Evolutionary conservation across 2,797 vertebrate genomes (phyloP), one percentile per base, ranked within the genome.

Genomic region (Oreonectes daqikongensis): DNA sequence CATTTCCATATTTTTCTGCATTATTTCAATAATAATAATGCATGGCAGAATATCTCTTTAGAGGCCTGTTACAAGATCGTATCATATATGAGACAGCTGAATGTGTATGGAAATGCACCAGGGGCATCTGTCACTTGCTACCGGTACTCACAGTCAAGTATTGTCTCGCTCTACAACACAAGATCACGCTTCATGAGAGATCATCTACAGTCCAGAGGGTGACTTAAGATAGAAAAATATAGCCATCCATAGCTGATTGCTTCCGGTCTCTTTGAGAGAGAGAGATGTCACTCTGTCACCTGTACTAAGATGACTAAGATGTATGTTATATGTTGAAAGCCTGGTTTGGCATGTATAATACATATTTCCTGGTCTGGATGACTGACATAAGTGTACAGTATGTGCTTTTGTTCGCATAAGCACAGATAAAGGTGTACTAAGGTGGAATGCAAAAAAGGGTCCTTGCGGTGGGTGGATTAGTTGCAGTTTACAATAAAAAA

Each of bases 241-340:
- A 74, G 79, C 78, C 81, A 75, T 57, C 78, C 81, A 75, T 57
- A 22, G 71, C 73, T 74, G 78, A 24, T 73, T 79, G 79, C 50
- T 72, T 60, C 28, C 55, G 53, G 79, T 44, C 79, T 61, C 40
- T 68, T 71, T 77, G 72, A 88, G 70, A 83, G 72, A 85, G 82
- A 85, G n/a, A n/a, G n/a, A n/a, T 84, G 84, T 89, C 81, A 77
- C 71, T 78, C 82, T 87, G 79, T 87, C 76, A 52, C 50, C 10
- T 20, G n/a, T 50, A 50, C 48, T 35, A 1, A 35, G 32, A 35
- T 35, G 32, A 35, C 32, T 8, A 35, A 35, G 32, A 35, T 35
- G 32, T 35, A 35, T 35, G 32, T 35, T 35, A 22, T 55, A 11
- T 57, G 14, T 57, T 28, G 24, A 50, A 28, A 63, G 85, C 38